Evolutionary conservation across 2,888 invertebrate genomes (phyloP), one percentile per base, ranked within the genome.

Genomic region (Neria commutata): DNA sequence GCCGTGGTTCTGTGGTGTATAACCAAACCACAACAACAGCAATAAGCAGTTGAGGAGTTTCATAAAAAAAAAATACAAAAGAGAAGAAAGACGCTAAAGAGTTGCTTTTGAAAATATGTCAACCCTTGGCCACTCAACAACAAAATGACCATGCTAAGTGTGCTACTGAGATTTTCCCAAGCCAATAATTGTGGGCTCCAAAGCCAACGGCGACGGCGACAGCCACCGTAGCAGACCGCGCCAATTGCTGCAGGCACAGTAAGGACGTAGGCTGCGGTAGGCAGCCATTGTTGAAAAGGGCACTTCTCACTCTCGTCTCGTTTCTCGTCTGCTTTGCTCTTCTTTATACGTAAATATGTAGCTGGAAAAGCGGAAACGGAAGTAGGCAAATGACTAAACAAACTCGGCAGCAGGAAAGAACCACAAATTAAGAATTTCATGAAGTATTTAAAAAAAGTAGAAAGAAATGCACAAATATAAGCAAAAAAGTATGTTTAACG

Each of bases 81-180:
- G n/a, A n/a, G n/a, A n/a, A n/a, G n/a, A n/a, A n/a, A n/a, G n/a
- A n/a, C n/a, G n/a, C n/a, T n/a, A n/a, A n/a, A n/a, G n/a, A n/a
- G n/a, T n/a, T n/a, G n/a, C n/a, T n/a, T n/a, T n/a, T n/a, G n/a
- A n/a, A n/a, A n/a, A n/a, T n/a, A 37, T 48, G 54, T 51, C 62
- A 42, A 45, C 62, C 51, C 52, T 29, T 56, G 64, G 48, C 54
- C 63, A n/a, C n/a, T n/a, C n/a, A n/a, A n/a, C n/a, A 62, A 66
- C 67, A 66, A 69, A 75, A 75, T 75, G 77, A 75, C 73, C 75
- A 73, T 69, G 68, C 67, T 76, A 75, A 75, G 74, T 75, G 75
- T 74, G 71, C n/a, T n/a, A n/a, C n/a, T n/a, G n/a, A n/a, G 72
- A 74, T 73, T 74, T 72, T 74, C 74, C 69, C 73, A 72, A 70